Conservation (phyloP, 2,888 invertebrate species). For the Entomobrya multifasciata region DNA sequence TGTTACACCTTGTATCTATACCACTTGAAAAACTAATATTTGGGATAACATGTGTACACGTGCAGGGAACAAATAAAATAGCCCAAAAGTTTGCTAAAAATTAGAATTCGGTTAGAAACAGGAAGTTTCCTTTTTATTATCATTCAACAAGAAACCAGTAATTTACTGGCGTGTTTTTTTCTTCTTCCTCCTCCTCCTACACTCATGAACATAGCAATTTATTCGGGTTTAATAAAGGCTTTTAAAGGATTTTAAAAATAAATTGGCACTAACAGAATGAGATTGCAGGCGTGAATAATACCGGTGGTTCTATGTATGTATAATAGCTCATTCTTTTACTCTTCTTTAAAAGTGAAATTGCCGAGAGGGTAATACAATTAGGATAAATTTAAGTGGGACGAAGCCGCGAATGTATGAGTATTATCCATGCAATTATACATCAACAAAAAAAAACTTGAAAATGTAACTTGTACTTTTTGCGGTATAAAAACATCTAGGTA, state of each 20-base stretch:
- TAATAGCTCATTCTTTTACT: no score
- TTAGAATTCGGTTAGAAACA: slow-evolving; percentile 34
- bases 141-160: slow-evolving; percentile 58
- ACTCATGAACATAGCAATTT: neutral
- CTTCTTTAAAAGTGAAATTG: neutral
- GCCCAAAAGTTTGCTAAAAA: neutral
- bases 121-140: slow-evolving; percentile 31
- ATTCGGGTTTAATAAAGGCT: neutral
- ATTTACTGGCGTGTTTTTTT: slow-evolving; percentile 35
- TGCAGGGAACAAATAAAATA: slow-evolving; percentile 9
- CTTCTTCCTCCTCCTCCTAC: slow-evolving; percentile 25
- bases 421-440: no score
- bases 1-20: no score
- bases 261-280: slow-evolving; percentile 13
- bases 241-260: slow-evolving; percentile 22
- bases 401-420: no score
- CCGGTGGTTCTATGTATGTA: no score
- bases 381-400: slow-evolving; percentile 14
- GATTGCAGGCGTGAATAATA: no score
- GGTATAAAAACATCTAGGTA: no score
- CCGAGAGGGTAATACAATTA: slow-evolving; percentile 22
- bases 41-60: neutral
- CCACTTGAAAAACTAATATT: no score
- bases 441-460: no score
- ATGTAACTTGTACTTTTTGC: no score